Evolutionary conservation across 2,113 vertebrate genomes (phyloP).

Genomic region (Circaetus cinerascens): DNA sequence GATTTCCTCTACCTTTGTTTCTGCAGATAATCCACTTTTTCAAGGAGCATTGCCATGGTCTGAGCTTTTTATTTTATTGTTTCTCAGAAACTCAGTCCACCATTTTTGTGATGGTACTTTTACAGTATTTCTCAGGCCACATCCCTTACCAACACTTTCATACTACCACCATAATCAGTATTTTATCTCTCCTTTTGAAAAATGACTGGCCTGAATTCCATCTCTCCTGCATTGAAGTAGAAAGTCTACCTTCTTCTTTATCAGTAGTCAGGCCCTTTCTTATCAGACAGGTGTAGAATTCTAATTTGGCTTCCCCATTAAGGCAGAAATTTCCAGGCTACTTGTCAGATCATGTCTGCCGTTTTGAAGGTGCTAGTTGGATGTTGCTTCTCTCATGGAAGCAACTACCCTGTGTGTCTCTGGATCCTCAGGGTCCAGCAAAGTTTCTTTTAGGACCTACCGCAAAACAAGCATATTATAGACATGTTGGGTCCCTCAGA

Average conservation of each 20-base stretch:
- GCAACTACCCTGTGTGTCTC: neutral
- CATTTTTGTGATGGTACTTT: neutral
- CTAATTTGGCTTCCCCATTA: neutral
- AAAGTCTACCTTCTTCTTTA: neutral
- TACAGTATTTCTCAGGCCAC: neutral
- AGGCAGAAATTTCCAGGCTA: conserved; percentile 2
- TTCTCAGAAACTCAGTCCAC: neutral
- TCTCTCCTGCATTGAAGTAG: neutral
- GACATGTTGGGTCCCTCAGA: neutral
- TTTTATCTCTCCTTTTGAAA: conserved; percentile 1
- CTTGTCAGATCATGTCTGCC: conserved; percentile 6
- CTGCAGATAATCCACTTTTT: neutral
- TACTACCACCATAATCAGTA: neutral
- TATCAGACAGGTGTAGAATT: conserved; percentile 7
- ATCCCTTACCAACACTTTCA: neutral
- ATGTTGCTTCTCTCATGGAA: neutral
- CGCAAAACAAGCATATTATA: neutral
- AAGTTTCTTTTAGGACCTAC: neutral
- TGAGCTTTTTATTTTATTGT: neutral
- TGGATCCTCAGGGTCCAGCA: neutral
- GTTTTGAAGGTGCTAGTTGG: neutral
- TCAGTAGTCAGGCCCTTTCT: neutral
- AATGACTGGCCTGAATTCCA: neutral
- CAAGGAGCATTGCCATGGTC: neutral
- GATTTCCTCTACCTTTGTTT: neutral